These are phyloP conservation scores for Lepidochrysops patricia DNA, from an alignment of 2,888 invertebrate species.

Conservation along the genomic window DNA sequence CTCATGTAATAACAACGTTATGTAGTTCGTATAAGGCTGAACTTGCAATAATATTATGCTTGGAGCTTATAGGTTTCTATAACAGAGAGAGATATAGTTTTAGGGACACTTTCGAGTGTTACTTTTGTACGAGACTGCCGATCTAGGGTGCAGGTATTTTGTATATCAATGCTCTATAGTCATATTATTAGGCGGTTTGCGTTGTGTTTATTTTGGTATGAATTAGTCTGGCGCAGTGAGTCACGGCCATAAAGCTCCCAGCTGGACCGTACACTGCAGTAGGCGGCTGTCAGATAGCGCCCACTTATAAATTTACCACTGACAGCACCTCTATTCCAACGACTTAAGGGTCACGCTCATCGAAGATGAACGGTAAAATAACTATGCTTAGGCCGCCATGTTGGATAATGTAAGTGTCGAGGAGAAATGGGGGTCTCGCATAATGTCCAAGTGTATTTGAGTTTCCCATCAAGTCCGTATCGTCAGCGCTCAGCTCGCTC, in stretches of 20 bases:
- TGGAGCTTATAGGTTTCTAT: no score
- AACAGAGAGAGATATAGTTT: no score
- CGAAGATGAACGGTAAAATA: neutral
- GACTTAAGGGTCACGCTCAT: neutral
- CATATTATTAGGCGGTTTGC: neutral
- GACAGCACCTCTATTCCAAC: neutral
- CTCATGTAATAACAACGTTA: no score
- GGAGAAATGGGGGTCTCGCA: neutral
- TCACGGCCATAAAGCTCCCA: constrained; percentile 17
- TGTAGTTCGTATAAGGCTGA: no score
- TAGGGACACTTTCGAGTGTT: no score
- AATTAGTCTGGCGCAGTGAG: constrained; percentile 13
- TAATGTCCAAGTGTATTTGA: neutral
- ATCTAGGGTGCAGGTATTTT: no score
- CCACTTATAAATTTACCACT: neutral
- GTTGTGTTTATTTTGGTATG: constrained; percentile 6
- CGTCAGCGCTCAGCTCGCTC: no score
- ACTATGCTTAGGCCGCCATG: constrained; percentile 10
- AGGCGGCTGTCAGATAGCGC: constrained; percentile 16
- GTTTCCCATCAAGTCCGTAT: neutral
- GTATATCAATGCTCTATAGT: neutral
- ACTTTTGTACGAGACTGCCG: neutral
- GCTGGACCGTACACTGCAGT: constrained; percentile 16
- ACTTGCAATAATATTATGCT: no score
- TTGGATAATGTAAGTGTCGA: constrained; percentile 2